A percentile compares a stretch with the other conserved stretches of the same genome.
Conservation (phyloP, 2,888 invertebrate species). For the Drosophila meridiana region DNA sequence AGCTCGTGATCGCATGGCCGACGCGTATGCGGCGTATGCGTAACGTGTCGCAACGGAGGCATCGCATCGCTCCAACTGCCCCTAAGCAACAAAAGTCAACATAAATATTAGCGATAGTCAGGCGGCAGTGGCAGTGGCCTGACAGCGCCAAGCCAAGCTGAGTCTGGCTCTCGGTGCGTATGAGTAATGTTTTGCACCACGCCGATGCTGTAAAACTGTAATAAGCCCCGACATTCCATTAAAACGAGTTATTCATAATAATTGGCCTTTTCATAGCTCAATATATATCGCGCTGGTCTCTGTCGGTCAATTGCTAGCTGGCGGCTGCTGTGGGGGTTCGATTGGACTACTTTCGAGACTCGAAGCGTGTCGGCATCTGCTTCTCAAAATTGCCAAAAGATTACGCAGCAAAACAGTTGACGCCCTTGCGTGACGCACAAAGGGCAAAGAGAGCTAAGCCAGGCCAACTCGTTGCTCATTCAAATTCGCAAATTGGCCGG, state of each 20-base stretch:
- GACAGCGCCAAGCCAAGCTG: constrained; percentile 20
- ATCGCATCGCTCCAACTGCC: constrained; percentile 56
- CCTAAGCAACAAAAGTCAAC: constrained; percentile 59
- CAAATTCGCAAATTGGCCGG: constrained; percentile 52
- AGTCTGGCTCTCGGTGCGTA: constrained; percentile 60
- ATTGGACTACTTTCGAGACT: constrained; percentile 69
- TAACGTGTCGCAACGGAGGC: constrained; percentile 75
- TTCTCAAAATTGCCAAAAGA: constrained; percentile 52
- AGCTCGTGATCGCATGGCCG: constrained; percentile 22
- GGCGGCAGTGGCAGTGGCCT: constrained; percentile 18
- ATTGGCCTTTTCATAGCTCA: constrained; percentile 76
- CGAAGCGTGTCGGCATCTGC: constrained; percentile 45
- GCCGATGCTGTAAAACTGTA: constrained; percentile 60
- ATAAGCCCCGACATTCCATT: constrained; percentile 71
- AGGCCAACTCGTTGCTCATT: constrained; percentile 59
- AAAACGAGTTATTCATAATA: constrained; percentile 76
- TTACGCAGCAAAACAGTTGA: constrained; percentile 66
- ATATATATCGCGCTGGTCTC: constrained; percentile 50
- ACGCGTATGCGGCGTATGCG: constrained; percentile 70
- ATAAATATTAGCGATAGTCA: constrained; percentile 61
- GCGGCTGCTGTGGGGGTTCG: constrained; percentile 42
- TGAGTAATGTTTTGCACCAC: constrained; percentile 67
- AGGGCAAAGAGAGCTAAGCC: constrained; percentile 21
- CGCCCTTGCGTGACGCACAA: constrained; percentile 49
- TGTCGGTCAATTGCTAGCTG: constrained; percentile 45